A percentile compares a stretch with the other conserved stretches of the same genome.
These are phyloP conservation scores for Drosophila fulvimacula DNA, from an alignment of 2,888 invertebrate genomes.

Conservation along the genomic window DNA sequence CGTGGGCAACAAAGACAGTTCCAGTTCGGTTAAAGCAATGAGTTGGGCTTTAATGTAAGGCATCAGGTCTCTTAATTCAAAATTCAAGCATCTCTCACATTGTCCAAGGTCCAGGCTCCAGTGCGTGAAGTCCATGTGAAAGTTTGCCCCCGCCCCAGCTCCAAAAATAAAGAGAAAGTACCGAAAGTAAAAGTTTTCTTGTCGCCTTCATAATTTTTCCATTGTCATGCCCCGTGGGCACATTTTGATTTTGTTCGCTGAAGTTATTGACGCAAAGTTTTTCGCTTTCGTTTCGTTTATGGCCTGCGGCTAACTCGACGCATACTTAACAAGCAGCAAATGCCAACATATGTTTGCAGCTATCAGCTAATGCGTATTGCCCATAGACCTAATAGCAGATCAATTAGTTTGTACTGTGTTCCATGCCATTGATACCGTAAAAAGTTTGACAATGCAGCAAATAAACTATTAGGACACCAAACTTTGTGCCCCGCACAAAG, in stretches of 20 bases:
- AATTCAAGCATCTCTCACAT: conserved; percentile 35
- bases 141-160: conserved; percentile 20
- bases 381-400: conserved; percentile 55
- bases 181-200: conserved; percentile 53
- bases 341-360: conserved; percentile 26
- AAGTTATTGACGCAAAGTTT: conserved; percentile 59
- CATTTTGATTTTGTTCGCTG: conserved; percentile 59
- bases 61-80: conserved; percentile 7
- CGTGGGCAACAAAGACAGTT: conserved; percentile 35
- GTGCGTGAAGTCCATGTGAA: conserved; percentile 26
- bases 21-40: conserved; percentile 20
- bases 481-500: background rate
- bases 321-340: conserved; percentile 50
- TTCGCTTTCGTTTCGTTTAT: conserved; percentile 47
- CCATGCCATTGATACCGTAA: background rate
- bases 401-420: conserved; percentile 55
- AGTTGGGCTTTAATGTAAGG: conserved; percentile 51
- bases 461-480: conserved; percentile 11
- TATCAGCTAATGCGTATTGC: conserved; percentile 40
- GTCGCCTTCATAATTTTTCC: conserved; percentile 23
- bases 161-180: conserved; percentile 6
- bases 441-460: conserved; percentile 12
- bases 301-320: conserved; percentile 40
- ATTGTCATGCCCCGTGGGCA: conserved; percentile 49
- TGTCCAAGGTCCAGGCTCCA: conserved; percentile 32